These are phyloP conservation scores for Phoenicopterus ruber DNA, from an alignment of 2,113 vertebrate genomes.

Conservation along the genomic window DNA sequence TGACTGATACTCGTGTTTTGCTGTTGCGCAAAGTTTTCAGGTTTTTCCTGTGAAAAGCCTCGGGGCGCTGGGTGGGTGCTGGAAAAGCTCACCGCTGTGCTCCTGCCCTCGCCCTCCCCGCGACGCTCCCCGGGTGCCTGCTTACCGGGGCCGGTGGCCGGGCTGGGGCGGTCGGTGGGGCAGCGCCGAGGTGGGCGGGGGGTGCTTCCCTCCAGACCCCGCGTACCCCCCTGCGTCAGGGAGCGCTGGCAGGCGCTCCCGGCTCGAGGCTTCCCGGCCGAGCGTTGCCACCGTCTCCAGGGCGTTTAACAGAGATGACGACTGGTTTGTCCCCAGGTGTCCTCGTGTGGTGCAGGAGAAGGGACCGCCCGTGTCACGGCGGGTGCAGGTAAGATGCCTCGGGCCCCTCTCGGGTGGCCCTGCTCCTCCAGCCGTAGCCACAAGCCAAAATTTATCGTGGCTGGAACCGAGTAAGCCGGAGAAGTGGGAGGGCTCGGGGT, in stretches of 20 bases:
- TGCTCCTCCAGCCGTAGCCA: neutral
- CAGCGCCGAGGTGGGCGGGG: neutral
- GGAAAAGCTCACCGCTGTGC: neutral
- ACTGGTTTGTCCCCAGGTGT: neutral
- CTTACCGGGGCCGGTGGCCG: neutral
- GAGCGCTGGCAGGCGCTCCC: no score
- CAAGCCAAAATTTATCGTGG: neutral
- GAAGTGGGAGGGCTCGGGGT: neutral
- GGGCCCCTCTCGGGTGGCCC: neutral
- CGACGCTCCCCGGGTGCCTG: neutral
- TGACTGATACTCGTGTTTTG: neutral
- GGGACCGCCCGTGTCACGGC: neutral
- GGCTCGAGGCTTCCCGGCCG: neutral
- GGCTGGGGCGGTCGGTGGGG: neutral
- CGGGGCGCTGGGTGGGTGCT: neutral
- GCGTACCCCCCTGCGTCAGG: no score
- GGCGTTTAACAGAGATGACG: rapidly evolving
- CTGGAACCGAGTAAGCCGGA: neutral
- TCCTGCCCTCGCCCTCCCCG: neutral
- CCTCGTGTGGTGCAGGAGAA: neutral
- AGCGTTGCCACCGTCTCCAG: neutral
- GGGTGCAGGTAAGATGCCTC: neutral
- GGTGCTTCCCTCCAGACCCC: neutral
- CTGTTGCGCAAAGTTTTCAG: neutral
- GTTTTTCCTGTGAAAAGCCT: neutral